Evolutionary conservation across 1,140 invertebrate species (phyloP), one percentile per base, ranked within the genome.

Genomic region (Drosophila pandora): DNA sequence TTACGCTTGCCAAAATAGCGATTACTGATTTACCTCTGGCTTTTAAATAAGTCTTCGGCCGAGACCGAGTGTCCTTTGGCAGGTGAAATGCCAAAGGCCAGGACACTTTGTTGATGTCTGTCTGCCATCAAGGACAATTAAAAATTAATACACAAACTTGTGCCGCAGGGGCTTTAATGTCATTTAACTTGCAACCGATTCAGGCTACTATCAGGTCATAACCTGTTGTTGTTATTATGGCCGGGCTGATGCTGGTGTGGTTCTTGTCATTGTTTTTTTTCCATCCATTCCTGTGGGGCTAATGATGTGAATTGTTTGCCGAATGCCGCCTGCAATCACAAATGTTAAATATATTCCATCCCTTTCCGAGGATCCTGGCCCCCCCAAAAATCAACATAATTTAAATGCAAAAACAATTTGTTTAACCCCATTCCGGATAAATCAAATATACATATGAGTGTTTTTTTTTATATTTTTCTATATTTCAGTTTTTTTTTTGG

Each of bases 221-320:
- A 37, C 34, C 34, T 37, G 34, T 37, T 37, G 34, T 37, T 37
- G 34, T 37, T 12, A 37, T 37, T 12, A 37, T 67, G 63, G 21
- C 32, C 55, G 10, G 34, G 43, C 30, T 41, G 30, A 54, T 47
- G 21, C n/a, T 22, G 17, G 30, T 60, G 39, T 63, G 17, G 37
- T 34, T 58, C 37, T 30, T 56, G 49, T 37, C 63, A 54, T 28
- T 74, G 52, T 41, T 69, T 22, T 57, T 70, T 58, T 23, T 45
- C 53, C 54, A 2, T 41, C 45, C 61, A 57, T 60, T 61, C 56
- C 76, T 76, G 61, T 57, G 49, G 63, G 81, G 77, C 82, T 77
- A 85, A 87, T 81, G 64, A 74, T 81, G 81, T 71, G 81, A 85
- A 85, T 37, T 84, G 80, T 79, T 83, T 78, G 57, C 63, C 39